Evolutionary conservation across 2,888 invertebrate genomes (phyloP).

Genomic region (Galerucella calmariensis): DNA sequence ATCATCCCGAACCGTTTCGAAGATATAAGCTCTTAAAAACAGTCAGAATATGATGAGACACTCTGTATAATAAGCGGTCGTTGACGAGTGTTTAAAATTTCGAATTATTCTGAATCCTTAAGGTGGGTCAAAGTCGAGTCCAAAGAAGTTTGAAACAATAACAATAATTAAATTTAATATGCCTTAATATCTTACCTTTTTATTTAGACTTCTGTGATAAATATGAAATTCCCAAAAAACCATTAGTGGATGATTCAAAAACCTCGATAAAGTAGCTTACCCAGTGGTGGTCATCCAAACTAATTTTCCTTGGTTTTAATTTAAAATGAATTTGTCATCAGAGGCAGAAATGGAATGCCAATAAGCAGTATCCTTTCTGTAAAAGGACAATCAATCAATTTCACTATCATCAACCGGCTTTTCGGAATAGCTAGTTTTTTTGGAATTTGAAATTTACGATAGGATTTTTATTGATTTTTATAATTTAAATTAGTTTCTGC

Average conservation of each 20-base stretch:
- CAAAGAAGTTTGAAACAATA: too few relatives aligned
- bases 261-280: neutral
- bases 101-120: too few relatives aligned
- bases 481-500: constrained; percentile 5
- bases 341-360: neutral
- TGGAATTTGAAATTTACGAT: neutral
- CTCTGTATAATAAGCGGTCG: too few relatives aligned
- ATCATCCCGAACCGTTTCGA: too few relatives aligned
- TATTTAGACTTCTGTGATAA: neutral
- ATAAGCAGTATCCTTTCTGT: neutral
- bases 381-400: constrained; percentile 13
- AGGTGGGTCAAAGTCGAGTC: too few relatives aligned
- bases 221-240: neutral
- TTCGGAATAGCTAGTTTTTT: constrained; percentile 9
- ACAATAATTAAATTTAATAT: too few relatives aligned
- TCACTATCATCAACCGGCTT: neutral
- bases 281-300: neutral
- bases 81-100: too few relatives aligned
- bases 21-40: too few relatives aligned
- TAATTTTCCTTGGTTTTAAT: neutral
- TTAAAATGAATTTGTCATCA: constrained; percentile 9
- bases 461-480: constrained; percentile 5
- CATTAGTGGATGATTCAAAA: neutral
- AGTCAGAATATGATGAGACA: too few relatives aligned
- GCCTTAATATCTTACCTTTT: too few relatives aligned